Percentiles rank a stretch among this genome's conserved stretches.
Conservation (phyloP, 2,113 vertebrate genomes). For the Calonectris borealis region DNA sequence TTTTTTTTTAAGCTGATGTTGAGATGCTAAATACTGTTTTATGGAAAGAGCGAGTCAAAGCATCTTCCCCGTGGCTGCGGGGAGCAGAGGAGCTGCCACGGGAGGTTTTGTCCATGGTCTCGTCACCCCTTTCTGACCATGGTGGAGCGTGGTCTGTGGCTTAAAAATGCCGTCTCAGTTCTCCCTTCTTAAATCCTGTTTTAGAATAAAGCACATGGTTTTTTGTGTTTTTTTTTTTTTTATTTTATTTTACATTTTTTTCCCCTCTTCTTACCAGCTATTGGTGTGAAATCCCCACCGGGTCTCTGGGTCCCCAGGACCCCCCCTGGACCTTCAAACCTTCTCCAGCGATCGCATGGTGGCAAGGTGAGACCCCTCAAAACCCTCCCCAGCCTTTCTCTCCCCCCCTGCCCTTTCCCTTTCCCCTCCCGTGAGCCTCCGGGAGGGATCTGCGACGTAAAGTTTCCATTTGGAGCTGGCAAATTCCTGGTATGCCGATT, state of each 20-base stretch:
- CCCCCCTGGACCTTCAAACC: neutral
- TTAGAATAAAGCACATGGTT: neutral
- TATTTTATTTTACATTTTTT: neutral
- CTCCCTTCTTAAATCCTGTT: neutral
- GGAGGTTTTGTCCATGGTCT: neutral
- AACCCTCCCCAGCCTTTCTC: neutral
- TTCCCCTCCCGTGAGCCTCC: neutral
- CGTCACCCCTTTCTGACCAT: neutral
- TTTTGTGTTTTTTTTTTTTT: neutral
- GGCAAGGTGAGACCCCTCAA: neutral
- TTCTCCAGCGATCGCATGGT: neutral
- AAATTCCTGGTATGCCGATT: neutral
- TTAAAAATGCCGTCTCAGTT: neutral
- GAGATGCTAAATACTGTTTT: neutral
- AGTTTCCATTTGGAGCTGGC: conserved; percentile 46
- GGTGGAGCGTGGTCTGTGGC: neutral
- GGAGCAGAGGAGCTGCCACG: neutral
- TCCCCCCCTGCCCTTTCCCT: neutral
- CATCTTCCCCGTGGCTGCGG: neutral
- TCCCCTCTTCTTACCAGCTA: neutral
- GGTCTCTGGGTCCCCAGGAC: neutral
- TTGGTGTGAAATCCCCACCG: neutral
- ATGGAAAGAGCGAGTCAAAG: neutral
- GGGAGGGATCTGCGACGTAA: neutral
- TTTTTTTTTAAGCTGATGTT: neutral